These are phyloP conservation scores for Mesoclemmys tuberculata DNA, from an alignment of 2,113 vertebrate species.

Conservation along the genomic window DNA sequence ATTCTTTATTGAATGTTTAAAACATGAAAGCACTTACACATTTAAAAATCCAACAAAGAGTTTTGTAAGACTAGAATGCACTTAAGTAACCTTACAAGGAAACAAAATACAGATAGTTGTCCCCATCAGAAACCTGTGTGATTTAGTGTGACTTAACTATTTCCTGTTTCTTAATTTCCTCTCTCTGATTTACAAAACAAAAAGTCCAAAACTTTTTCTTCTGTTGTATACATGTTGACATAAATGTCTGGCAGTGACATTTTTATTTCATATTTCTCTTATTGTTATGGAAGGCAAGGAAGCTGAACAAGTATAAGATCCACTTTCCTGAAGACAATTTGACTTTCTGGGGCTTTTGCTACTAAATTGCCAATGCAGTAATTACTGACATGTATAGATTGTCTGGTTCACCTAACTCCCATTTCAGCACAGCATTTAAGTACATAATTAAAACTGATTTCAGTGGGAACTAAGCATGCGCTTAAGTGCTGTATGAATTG, in stretches of 20 bases:
- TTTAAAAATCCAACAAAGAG: constrained; percentile 25
- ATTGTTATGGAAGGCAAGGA: background rate
- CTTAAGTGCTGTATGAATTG: background rate
- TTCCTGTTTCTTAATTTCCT: constrained; percentile 17
- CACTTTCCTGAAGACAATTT: background rate
- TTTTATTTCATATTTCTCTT: background rate
- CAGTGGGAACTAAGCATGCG: background rate
- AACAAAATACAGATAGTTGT: constrained; percentile 20
- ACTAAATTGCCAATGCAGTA: background rate
- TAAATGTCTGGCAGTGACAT: background rate
- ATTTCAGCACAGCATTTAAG: background rate
- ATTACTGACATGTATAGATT: rapidly evolving
- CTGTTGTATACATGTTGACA: background rate
- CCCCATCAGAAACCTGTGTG: background rate
- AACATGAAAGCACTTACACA: constrained; percentile 59
- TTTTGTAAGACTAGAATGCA: constrained; percentile 12
- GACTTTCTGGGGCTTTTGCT: background rate
- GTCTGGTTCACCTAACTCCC: background rate
- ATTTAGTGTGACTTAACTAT: background rate
- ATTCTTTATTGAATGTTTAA: constrained; percentile 55
- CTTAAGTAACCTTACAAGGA: constrained; percentile 29
- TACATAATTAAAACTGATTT: background rate
- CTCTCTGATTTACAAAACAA: constrained; percentile 32
- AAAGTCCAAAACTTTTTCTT: background rate
- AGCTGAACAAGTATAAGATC: background rate